A percentile compares a stretch with the other conserved stretches of the same genome.
These are phyloP conservation scores for Nezara viridula DNA, from an alignment of 2,888 invertebrate species.

Conservation along the genomic window DNA sequence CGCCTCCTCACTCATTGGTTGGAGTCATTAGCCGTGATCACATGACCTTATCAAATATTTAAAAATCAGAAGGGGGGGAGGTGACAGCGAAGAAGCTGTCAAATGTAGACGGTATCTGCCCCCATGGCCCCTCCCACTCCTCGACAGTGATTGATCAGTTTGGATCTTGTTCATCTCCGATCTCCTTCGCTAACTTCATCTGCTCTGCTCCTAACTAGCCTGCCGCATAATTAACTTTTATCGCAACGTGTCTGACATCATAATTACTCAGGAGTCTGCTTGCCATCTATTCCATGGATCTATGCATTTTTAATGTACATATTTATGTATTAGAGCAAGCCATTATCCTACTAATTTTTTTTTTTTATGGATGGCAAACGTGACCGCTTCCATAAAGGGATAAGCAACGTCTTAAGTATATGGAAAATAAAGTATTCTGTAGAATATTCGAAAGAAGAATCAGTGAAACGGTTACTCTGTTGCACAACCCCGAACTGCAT, in stretches of 20 bases:
- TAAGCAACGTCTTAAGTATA: too few relatives aligned
- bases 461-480: too few relatives aligned
- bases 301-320: too few relatives aligned
- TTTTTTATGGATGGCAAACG: too few relatives aligned
- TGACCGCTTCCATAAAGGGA: too few relatives aligned
- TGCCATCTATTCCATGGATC: neutral
- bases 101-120: neutral
- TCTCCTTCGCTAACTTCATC: neutral
- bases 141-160: neutral
- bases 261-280: neutral
- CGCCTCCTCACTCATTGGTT: neutral
- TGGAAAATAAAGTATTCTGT: too few relatives aligned
- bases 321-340: too few relatives aligned
- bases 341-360: too few relatives aligned
- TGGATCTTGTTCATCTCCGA: neutral
- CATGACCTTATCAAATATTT: neutral
- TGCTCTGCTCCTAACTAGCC: neutral
- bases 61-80: neutral
- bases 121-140: neutral
- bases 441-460: too few relatives aligned
- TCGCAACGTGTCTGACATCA: neutral
- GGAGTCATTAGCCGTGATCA: neutral
- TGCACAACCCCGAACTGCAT: too few relatives aligned
- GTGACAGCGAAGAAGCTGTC: neutral
- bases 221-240: slow-evolving; percentile 12